Evolutionary conservation across 2,888 invertebrate genomes (phyloP).

Genomic region (Osedax frankpressi): DNA sequence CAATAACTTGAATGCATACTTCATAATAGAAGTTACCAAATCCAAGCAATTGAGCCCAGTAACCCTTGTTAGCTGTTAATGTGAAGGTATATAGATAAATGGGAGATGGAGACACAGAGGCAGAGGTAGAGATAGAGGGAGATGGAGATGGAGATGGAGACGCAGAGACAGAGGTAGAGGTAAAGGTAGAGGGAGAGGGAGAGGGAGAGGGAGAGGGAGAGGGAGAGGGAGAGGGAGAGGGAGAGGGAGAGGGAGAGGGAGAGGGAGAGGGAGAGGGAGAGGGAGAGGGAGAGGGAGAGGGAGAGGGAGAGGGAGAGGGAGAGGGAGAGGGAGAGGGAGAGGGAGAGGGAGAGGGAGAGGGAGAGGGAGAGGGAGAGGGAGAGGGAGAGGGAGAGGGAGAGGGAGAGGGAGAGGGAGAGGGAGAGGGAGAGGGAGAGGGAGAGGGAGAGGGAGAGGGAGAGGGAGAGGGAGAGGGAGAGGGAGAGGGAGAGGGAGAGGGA

Average conservation of each 20-base stretch:
- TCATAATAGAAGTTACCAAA: constrained; percentile 99
- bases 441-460: background rate
- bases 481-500: background rate
- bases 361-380: too few species aligned
- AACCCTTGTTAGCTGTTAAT: constrained; percentile 54
- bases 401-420: too few species aligned
- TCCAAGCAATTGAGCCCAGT: constrained; percentile 90
- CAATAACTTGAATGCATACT: constrained; percentile 88
- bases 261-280: background rate
- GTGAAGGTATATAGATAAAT: background rate
- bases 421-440: too few species aligned
- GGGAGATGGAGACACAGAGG: background rate
- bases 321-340: background rate
- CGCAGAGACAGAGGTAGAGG: too few species aligned
- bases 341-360: too few species aligned
- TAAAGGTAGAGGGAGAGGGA: background rate
- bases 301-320: too few species aligned
- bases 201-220: background rate
- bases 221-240: background rate
- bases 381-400: too few species aligned
- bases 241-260: background rate
- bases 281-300: too few species aligned
- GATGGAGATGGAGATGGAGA: background rate
- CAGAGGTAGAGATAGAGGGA: background rate
- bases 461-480: background rate